A percentile compares a stretch with the other conserved stretches of the same genome.
Conservation (phyloP, 2,113 vertebrate genomes). For the Tychaedon coryphoeus region DNA sequence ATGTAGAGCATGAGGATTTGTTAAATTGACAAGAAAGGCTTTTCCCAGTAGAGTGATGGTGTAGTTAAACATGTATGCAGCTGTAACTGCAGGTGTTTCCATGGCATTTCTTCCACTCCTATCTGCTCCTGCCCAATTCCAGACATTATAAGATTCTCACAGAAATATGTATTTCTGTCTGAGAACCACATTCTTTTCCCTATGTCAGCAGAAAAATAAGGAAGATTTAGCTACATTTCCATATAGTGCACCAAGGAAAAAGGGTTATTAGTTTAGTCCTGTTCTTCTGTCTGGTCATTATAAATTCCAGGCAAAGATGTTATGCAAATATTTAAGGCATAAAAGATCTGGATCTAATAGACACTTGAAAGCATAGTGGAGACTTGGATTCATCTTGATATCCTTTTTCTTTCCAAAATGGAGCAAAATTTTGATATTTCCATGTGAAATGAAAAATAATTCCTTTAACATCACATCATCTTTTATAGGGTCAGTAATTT, state of each 20-base stretch:
- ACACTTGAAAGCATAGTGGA: neutral
- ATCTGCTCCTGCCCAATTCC: neutral
- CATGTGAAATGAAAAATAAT: neutral
- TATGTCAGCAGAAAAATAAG: neutral
- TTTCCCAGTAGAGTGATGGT: neutral
- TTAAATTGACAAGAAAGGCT: neutral
- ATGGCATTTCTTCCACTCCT: neutral
- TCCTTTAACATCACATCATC: neutral
- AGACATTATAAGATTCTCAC: neutral
- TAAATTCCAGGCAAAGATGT: neutral
- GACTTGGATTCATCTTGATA: neutral
- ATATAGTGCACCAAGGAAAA: neutral
- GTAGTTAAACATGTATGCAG: neutral
- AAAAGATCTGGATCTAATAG: conserved; percentile 15
- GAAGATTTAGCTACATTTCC: neutral
- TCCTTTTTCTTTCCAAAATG: neutral
- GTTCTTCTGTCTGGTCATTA: neutral
- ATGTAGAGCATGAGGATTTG: neutral
- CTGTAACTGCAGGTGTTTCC: neutral
- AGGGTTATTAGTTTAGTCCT: neutral
- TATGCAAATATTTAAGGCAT: neutral
- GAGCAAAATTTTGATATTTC: neutral
- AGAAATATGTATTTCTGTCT: neutral
- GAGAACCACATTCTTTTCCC: neutral
- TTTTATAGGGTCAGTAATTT: neutral